These are phyloP conservation scores for Palaemon carinicauda DNA, from an alignment of 1,140 invertebrate species.

Conservation along the genomic window DNA sequence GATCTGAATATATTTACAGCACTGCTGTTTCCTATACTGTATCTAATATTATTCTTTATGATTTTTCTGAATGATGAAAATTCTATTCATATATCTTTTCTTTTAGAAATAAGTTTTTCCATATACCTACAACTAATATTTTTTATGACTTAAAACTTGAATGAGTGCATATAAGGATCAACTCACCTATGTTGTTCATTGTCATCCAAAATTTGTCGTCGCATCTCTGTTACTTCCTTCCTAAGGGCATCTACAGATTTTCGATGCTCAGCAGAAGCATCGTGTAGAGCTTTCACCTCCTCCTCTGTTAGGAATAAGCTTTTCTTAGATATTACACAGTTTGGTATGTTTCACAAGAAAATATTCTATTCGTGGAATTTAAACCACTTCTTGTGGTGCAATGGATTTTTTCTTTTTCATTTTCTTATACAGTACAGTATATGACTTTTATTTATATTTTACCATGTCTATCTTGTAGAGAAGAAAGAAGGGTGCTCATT, in stretches of 20 bases:
- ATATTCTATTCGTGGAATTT: neutral
- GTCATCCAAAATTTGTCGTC: neutral
- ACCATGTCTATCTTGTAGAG: constrained; percentile 33
- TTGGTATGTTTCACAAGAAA: neutral
- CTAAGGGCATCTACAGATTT: constrained; percentile 14
- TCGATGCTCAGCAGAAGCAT: neutral
- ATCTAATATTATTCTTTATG: no score
- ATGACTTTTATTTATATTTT: neutral
- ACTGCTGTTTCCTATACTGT: no score
- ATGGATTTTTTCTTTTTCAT: no score
- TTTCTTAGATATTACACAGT: neutral
- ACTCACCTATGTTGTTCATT: constrained; percentile 20
- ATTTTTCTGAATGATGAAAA: no score
- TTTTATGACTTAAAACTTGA: neutral
- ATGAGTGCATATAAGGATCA: neutral
- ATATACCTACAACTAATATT: no score
- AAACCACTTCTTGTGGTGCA: neutral
- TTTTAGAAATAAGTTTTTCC: neutral
- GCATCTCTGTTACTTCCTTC: constrained; percentile 1
- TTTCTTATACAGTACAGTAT: no score
- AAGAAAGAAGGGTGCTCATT: neutral
- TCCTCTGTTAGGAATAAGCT: neutral
- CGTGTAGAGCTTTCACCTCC: neutral
- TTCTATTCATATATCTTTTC: neutral
- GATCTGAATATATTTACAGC: no score